These are phyloP conservation scores for Pomatorhinus ruficollis DNA, from an alignment of 2,113 vertebrate species.

Conservation along the genomic window DNA sequence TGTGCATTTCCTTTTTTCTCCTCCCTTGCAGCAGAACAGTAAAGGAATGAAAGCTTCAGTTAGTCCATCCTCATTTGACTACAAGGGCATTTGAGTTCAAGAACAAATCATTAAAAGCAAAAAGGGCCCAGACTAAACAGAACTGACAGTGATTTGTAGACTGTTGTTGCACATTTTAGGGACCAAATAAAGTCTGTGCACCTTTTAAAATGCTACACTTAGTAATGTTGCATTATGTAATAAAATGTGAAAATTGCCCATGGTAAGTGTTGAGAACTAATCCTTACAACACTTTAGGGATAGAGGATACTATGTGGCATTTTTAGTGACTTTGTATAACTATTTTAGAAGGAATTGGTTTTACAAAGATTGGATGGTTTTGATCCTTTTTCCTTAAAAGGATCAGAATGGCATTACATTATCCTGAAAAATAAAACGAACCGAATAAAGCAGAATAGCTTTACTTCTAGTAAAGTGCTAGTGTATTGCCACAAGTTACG, in stretches of 20 bases:
- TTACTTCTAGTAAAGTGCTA: neutral
- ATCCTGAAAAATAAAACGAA: neutral
- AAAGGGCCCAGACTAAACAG: neutral
- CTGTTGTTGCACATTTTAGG: neutral
- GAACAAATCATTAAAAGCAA: neutral
- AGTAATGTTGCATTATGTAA: neutral
- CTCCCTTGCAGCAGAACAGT: neutral
- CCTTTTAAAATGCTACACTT: neutral
- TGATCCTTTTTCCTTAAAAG: neutral
- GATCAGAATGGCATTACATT: neutral
- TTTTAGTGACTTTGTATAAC: neutral
- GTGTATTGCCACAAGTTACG: accelerated
- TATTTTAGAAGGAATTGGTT: neutral
- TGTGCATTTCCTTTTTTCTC: neutral
- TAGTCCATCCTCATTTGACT: neutral
- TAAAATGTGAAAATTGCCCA: neutral
- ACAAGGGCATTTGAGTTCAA: neutral
- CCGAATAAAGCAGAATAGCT: neutral
- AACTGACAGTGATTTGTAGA: accelerated
- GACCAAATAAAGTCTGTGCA: neutral
- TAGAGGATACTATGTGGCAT: too few relatives aligned
- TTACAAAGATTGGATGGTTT: neutral
- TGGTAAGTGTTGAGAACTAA: neutral
- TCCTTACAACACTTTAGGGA: neutral
- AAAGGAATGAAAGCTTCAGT: neutral